Evolutionary conservation across 2,113 vertebrate genomes (phyloP).

Genomic region (Macrotus californicus): DNA sequence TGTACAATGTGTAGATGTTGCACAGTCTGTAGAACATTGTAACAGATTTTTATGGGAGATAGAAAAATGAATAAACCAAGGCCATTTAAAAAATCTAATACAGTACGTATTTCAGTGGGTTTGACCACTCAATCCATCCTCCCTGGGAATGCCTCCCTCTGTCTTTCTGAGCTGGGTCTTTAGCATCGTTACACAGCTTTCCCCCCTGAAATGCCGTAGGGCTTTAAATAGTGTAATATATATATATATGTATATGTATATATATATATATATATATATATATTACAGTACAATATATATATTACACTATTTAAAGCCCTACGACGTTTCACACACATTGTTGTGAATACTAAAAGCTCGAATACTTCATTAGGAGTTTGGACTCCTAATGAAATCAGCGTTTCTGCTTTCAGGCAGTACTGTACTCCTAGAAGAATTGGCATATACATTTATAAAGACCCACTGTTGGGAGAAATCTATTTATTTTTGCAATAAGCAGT

Average conservation of each 20-base stretch:
- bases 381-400: not conserved
- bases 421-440: not conserved
- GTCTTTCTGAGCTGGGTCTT: not conserved
- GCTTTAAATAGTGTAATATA: not conserved
- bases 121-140: not conserved
- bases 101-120: not conserved
- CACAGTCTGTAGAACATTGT: not conserved
- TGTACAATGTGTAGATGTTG: too few relatives aligned
- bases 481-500: not conserved
- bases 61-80: not conserved
- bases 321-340: too few relatives aligned
- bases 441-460: not conserved
- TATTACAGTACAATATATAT: too few relatives aligned
- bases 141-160: not conserved
- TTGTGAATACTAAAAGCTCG: too few relatives aligned
- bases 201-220: not conserved
- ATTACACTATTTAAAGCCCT: too few relatives aligned
- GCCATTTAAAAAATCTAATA: not conserved
- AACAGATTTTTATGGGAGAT: not conserved
- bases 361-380: too few relatives aligned
- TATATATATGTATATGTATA: too few relatives aligned
- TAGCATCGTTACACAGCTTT: not conserved
- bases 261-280: too few relatives aligned
- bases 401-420: not conserved
- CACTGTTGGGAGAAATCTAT: not conserved